phyloP scores from a whole-genome alignment of 1,140 invertebrate species.

The Patella vulgata region DNA sequence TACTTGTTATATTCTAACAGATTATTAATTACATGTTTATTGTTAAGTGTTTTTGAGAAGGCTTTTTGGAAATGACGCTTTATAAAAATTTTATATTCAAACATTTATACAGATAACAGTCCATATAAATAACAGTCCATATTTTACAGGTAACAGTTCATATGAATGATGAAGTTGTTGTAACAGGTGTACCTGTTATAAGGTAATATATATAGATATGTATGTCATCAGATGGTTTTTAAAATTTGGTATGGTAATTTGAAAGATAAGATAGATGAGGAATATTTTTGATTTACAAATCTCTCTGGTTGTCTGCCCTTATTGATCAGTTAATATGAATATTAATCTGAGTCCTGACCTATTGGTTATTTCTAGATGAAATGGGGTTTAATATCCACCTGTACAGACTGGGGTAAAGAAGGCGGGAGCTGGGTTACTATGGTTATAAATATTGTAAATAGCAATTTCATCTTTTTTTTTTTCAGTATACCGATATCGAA shows the following conservation, averaged over 20 bases:
- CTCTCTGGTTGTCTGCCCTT: neutral
- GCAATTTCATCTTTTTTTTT: neutral
- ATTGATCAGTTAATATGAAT: neutral
- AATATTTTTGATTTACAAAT: neutral
- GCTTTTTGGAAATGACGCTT: no score
- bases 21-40: neutral
- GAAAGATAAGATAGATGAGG: neutral
- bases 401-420: no score
- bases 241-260: neutral
- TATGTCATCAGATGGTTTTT: neutral
- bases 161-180: conserved; percentile 40
- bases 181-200: conserved; percentile 37
- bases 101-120: no score
- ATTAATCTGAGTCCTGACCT: neutral
- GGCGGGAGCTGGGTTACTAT: no score
- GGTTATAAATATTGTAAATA: no score
- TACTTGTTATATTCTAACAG: neutral
- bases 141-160: conserved; percentile 40
- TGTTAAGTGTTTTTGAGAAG: no score
- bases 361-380: neutral
- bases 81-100: no score
- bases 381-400: no score
- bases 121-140: no score
- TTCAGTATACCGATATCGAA: conserved; percentile 38
- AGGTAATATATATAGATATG: conserved; percentile 21